Conservation (phyloP, 2,888 invertebrate species). For the Heliconius hortense region DNA sequence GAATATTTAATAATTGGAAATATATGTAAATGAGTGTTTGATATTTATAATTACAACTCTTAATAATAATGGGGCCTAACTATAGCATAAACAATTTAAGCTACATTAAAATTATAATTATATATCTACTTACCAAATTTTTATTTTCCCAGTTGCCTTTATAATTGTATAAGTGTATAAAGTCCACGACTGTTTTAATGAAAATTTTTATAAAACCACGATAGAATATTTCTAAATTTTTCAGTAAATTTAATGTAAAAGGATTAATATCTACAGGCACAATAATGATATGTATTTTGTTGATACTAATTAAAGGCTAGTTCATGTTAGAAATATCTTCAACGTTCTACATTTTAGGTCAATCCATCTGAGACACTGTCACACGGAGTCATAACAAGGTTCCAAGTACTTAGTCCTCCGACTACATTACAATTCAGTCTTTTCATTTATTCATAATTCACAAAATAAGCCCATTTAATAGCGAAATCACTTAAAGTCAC, state of each 20-base stretch:
- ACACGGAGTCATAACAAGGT: slow-evolving; percentile 20
- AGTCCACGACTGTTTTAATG: slow-evolving; percentile 29
- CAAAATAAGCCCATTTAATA: slow-evolving; percentile 31
- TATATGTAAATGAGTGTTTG: too few species aligned
- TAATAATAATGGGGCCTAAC: neutral
- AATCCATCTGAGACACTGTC: slow-evolving; percentile 20
- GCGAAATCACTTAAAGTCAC: slow-evolving; percentile 35
- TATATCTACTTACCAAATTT: slow-evolving; percentile 43
- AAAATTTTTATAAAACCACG: slow-evolving; percentile 47
- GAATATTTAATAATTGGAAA: too few species aligned
- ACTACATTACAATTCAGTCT: slow-evolving; percentile 34
- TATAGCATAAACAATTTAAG: neutral
- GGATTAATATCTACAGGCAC: slow-evolving; percentile 70
- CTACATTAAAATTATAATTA: neutral
- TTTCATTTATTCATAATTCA: slow-evolving; percentile 31
- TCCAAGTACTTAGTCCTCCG: slow-evolving; percentile 22
- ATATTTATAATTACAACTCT: too few species aligned
- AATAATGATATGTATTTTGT: slow-evolving; percentile 77
- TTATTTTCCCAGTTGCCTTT: slow-evolving; percentile 32
- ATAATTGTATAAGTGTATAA: slow-evolving; percentile 37
- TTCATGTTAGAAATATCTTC: slow-evolving; percentile 36
- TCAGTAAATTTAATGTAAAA: slow-evolving; percentile 38
- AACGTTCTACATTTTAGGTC: slow-evolving; percentile 42
- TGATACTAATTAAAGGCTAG: slow-evolving; percentile 59
- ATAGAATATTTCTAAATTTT: slow-evolving; percentile 36